Evolutionary conservation across 2,888 invertebrate species (phyloP).

Genomic region (Drosophila seclusa): DNA sequence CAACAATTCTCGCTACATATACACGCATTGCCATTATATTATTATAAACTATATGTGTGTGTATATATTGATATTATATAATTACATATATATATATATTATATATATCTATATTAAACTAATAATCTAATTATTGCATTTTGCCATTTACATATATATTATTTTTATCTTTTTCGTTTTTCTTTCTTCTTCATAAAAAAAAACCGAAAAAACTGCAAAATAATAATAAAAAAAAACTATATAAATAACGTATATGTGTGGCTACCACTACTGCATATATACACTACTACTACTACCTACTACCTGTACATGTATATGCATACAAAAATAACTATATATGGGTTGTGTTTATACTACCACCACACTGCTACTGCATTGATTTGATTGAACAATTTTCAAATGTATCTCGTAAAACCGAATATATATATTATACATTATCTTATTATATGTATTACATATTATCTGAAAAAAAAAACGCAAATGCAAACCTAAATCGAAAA

Average conservation of each 20-base stretch:
- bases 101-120: conserved; percentile 79
- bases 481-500: conserved; percentile 76
- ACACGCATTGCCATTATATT: conserved; percentile 67
- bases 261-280: conserved; percentile 80
- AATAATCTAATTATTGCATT: conserved; percentile 85
- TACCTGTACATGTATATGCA: conserved; percentile 83
- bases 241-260: conserved; percentile 81
- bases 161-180: conserved; percentile 85
- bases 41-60: conserved; percentile 65
- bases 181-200: conserved; percentile 84
- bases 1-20: conserved; percentile 53
- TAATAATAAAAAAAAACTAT: conserved; percentile 62
- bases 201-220: conserved; percentile 73
- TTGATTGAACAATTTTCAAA: conserved; percentile 83
- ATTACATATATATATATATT: conserved; percentile 60
- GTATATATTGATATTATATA: conserved; percentile 74
- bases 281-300: conserved; percentile 76
- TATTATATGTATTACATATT: conserved; percentile 69
- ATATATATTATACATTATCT: conserved; percentile 73
- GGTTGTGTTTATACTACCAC: conserved; percentile 82
- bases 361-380: conserved; percentile 82
- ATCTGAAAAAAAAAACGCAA: conserved; percentile 66
- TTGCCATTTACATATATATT: conserved; percentile 85
- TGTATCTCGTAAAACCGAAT: conserved; percentile 75
- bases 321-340: conserved; percentile 80